Base-by-base conservation (phyloP, 1,140 invertebrate genomes). In the Heliconius hermathena region DNA sequence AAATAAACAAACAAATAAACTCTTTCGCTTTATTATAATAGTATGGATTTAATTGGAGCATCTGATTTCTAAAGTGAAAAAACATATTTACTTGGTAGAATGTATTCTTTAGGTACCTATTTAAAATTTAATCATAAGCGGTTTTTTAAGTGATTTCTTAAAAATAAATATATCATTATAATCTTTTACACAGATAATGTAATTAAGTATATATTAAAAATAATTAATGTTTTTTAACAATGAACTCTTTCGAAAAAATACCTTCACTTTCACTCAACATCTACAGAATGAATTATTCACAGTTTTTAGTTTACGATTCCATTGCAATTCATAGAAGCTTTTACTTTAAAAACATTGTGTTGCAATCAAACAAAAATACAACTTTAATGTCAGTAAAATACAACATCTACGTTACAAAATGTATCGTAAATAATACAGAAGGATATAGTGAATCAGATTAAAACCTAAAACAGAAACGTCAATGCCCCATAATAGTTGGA, bases 231-330 rank as follows among this genome's bases (percentile, higher is more conserved):
- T 66, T 66, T 46, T 26, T 29, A 66, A 66, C 60, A 66, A 26
- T 29, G 60, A 66, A 66, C 26, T 66, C 60, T 66, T 66, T 66
- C 60, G 22, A 66, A 66, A 29, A 36, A 36, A 29, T 2, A 29
- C 22, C 26, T 29, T 26, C 60, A 66, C 60, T 66, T 66, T 66
- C 60, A 66, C 60, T n/a, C 60, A 66, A 66, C 60, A 66, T 66
- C 13, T 29, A 66, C 60, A 29, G 22, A 57, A 22, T 66, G 54
- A 60, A 60, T 29, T 66, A 29, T 29, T 66, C 60, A 66, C 54
- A 3, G 22, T 66, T 66, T 66, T 66, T n/a, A 66, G 4, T 66
- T 26, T 66, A 66, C 60, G 22, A 66, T 66, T 66, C 5, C 22
- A 66, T 29, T 57, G 22, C n/a, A 66, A 66, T 66, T 29, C n/a